These are phyloP conservation scores for Phataginus tricuspis DNA, from an alignment of 2,797 vertebrate genomes.

Conservation along the genomic window DNA sequence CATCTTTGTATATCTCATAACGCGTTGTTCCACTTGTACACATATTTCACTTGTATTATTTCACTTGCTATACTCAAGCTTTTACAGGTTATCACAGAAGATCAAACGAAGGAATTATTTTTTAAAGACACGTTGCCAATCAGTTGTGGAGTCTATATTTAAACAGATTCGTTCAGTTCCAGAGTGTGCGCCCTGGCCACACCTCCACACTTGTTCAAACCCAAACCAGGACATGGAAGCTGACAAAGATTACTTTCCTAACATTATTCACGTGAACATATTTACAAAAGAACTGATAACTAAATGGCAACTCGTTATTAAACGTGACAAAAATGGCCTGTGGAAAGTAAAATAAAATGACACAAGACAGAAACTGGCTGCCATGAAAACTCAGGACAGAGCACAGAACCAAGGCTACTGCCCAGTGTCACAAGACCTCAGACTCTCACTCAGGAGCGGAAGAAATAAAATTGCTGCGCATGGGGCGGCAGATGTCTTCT, in stretches of 20 bases:
- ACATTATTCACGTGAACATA: background rate
- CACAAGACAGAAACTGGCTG: background rate
- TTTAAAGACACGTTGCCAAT: background rate
- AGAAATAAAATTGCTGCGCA: background rate
- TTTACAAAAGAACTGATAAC: background rate
- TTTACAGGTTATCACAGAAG: background rate
- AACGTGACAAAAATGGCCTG: background rate
- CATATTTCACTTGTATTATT: background rate
- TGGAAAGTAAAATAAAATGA: constrained; percentile 4
- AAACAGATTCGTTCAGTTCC: background rate
- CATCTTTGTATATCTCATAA: too few relatives aligned
- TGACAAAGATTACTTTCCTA: background rate
- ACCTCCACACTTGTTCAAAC: background rate
- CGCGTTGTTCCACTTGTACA: background rate
- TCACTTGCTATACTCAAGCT: background rate
- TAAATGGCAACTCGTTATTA: background rate
- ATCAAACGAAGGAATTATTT: background rate
- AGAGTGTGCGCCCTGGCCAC: background rate
- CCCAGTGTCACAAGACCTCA: background rate
- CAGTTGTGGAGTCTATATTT: background rate
- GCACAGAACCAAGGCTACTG: background rate
- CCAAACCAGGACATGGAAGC: background rate
- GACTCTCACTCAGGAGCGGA: background rate
- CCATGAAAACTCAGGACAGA: background rate
- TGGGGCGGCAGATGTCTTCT: background rate